Base-by-base conservation (phyloP, 2,113 vertebrate species). In the Heterotis niloticus region DNA sequence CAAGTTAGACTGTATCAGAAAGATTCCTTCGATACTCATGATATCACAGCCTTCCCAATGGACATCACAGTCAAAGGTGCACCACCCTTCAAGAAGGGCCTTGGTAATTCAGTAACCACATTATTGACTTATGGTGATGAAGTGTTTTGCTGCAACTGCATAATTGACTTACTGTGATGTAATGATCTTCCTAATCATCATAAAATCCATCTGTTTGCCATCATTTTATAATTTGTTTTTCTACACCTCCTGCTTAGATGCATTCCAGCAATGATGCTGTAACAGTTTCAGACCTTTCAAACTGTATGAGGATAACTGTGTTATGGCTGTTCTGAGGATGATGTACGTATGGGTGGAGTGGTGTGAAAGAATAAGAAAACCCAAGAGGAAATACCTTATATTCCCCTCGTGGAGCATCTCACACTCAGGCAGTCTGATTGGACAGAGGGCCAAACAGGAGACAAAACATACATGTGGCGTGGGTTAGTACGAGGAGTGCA, bases 381-480 rank as follows among this genome's bases (percentile, higher is more conserved):
- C 81, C 62, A 77, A 80, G 73, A 86, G 79, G 76, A 84, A 90
- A 90, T 96, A 96, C 93, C 94, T 96, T 87, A 87, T 86, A 80
- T 82, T 89, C 90, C 88, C 89, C 83, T 92, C 92, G 88, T 91
- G 81, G 90, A 85, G 81, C 88, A 84, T 84, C 90, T 94, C 90
- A 91, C 88, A 89, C 87, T 91, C 92, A 90, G 94, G 92, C 73
- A 87, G 90, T 88, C 94, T 95, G 91, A 94, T 91, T 87, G 85
- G 89, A 88, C 80, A 82, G 78, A 79, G 88, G 84, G 82, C 77
- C 23, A 51, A 86, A 79, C 86, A 84, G 80, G 60, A 87, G 29
- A 84, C 81, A 82, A 79, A 88, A 79, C 86, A 71, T 12, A 74
- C 10, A 44, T 59, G 44, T 75, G 57, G 76, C 76, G 79, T 60